Evolutionary conservation across 2,888 invertebrate species (phyloP), one percentile per base, ranked within the genome.

Genomic region (Eutolmus rufibarbis): DNA sequence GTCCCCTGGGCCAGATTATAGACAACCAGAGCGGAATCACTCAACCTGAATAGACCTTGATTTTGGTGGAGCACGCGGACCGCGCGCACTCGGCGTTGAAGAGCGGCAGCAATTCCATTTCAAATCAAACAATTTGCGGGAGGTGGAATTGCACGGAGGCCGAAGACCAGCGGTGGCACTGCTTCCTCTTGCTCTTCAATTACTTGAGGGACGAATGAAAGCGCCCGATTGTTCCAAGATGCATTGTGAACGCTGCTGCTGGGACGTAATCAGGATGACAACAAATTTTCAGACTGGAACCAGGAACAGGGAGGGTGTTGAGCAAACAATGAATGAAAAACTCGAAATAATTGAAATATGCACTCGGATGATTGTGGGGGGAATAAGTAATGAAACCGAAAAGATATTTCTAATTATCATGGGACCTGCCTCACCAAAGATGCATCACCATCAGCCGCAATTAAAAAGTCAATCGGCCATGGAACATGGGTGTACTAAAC

Each of bases 351-450:
- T 82, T 56, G 82, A 82, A 82, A 82, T 57, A 82, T 57, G 57
- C 82, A 82, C 82, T 82, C 57, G 82, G 51, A 56, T 82, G 82
- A 82, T 82, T 82, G 82, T 82, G 82, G 82, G 85, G 51, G 84
- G 76, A 87, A 88, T 88, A 81, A 86, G 86, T 81, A 86, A 86
- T 87, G 88, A 87, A 66, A 88, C 86, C 81, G 74, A 86, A 88
- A 23, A 87, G 87, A 88, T 87, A 88, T 87, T 88, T 87, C 86
- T 86, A 88, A 87, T 88, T 88, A 88, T 87, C 86, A 81, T 57
- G 31, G 77, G 56, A 84, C 78, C 74, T 82, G 51, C 40, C 28
- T 81, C 57, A n/a, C 40, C 23, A 84, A 82, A 82, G 66, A 57
- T 82, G 82, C 82, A 82, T 57, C 34, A 82, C 7, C 57, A 57